Base-by-base conservation (phyloP, 2,113 vertebrate species). In the Entelurus aequoreus region DNA sequence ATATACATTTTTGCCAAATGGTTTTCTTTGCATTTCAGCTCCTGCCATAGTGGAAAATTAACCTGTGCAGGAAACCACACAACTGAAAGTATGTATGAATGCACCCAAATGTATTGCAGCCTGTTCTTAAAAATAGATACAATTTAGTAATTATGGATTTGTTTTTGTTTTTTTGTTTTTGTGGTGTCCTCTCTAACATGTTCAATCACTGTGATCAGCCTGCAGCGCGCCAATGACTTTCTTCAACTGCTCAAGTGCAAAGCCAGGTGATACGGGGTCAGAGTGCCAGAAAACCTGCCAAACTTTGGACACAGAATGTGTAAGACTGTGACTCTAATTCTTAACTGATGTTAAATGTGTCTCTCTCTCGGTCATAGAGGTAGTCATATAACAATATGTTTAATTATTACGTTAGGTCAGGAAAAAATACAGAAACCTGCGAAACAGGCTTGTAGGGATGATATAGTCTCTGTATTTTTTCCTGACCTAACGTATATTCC, bases 271-370 rank as follows among this genome's bases (percentile, higher is more conserved):
- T 0, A 42, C 65, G 0, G 94, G 95, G 51, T 83, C 87, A 0
- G 91, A 92, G 69, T 98, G 97, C 58, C 94, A 94, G 74, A 93
- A 90, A 65, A 97, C 91, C 78, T 99, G 97, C 72, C 89, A 92
- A 55, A 92, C 89, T 6, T 69, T 91, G 66, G 92, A 94, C 64
- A 87, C 87, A 83, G 87, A 90, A 58, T 98, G 96, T 13, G 96
- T 99, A 85, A 77, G 78, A 53, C 90, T 92, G 88, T 28, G 8
- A 60, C 8, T 15, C 28, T 51, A 6, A 13, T 51, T 63, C 4
- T 49, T 54, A n/a, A 35, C 13, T 54, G 0, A 14, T 56, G 1
- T 37, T 56, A 11, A 35, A 60, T 58, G 15, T 44, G 6, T 40
- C 38, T 6, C 38, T 40, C 8, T 6, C 38, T 40, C 38, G 5